phyloP scores from a whole-genome alignment of 1,140 invertebrate species.

The Drosophila melanica region DNA sequence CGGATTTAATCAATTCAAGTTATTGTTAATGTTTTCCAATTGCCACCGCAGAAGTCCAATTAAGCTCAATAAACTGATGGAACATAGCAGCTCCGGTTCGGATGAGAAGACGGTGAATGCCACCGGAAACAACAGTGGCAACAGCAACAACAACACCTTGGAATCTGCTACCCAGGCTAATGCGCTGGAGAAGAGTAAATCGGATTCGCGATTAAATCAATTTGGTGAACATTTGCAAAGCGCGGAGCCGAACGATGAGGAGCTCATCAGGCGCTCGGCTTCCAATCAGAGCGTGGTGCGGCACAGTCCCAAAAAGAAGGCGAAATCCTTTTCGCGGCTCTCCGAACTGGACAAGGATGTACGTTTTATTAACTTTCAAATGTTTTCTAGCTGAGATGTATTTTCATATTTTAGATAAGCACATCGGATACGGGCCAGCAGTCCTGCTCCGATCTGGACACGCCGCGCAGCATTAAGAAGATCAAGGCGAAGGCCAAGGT shows the following conservation, averaged over 20 bases:
- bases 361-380: not conserved
- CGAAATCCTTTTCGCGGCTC: slow-evolving; percentile 85
- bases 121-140: slow-evolving; percentile 9
- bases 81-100: slow-evolving; percentile 43
- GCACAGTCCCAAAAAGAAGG: slow-evolving; percentile 85
- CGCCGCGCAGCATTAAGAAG: slow-evolving; percentile 80
- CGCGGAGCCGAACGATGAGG: slow-evolving; percentile 82
- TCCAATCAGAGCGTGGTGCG: slow-evolving; percentile 85
- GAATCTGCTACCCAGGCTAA: slow-evolving; percentile 26
- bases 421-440: slow-evolving; percentile 74
- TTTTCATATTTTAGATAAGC: slow-evolving; percentile 55
- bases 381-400: not conserved
- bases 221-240: slow-evolving; percentile 63
- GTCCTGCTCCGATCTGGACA: slow-evolving; percentile 80
- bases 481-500: slow-evolving; percentile 74
- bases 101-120: slow-evolving; percentile 50
- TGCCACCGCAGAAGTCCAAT: slow-evolving; percentile 67
- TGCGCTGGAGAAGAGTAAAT: slow-evolving; percentile 87
- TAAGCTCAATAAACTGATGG: slow-evolving; percentile 65
- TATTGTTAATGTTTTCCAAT: no score
- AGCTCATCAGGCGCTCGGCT: slow-evolving; percentile 83
- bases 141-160: slow-evolving; percentile 5
- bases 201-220: slow-evolving; percentile 87
- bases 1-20: no score
- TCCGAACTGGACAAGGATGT: slow-evolving; percentile 85